A percentile compares a stretch with the other conserved stretches of the same genome.
Conservation (phyloP, 1,140 invertebrate genomes). For the Diabrotica virgifera region DNA sequence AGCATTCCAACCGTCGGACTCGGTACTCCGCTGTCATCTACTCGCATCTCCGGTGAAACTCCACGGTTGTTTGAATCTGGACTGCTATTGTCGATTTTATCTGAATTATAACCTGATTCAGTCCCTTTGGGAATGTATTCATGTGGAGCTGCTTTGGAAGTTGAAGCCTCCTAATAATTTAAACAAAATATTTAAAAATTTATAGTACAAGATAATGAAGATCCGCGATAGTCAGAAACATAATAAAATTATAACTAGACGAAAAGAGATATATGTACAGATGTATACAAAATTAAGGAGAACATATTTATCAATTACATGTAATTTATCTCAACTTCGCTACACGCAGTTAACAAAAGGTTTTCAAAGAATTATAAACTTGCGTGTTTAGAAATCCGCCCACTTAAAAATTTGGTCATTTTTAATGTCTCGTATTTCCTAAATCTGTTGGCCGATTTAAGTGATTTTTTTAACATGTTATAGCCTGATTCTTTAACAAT, state of each 20-base stretch:
- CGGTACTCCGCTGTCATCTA: slow-evolving; percentile 54
- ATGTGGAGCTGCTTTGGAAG: not conserved
- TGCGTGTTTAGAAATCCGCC: too few relatives aligned
- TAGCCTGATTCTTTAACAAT: too few relatives aligned
- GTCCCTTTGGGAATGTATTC: slow-evolving; percentile 49
- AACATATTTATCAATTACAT: too few relatives aligned
- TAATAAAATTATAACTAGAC: too few relatives aligned
- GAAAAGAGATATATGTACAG: not conserved
- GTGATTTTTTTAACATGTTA: too few relatives aligned
- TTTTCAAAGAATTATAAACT: too few relatives aligned
- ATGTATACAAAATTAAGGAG: too few relatives aligned
- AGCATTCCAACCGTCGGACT: slow-evolving; percentile 52
- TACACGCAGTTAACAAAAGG: too few relatives aligned
- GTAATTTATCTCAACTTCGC: too few relatives aligned
- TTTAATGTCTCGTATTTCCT: too few relatives aligned
- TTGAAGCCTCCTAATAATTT: not conserved
- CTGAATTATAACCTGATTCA: slow-evolving; percentile 70
- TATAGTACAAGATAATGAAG: not conserved
- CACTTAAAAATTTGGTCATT: too few relatives aligned
- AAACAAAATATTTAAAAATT: not conserved
- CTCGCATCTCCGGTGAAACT: slow-evolving; percentile 32
- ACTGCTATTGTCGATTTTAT: slow-evolving; percentile 53
- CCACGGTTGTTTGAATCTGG: slow-evolving; percentile 39
- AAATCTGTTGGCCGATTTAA: too few relatives aligned
- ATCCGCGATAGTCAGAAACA: not conserved